A percentile compares a stretch with the other conserved stretches of the same genome.
phyloP scores from a whole-genome alignment of 2,797 vertebrate species.

The Acropternis orthonyx region DNA sequence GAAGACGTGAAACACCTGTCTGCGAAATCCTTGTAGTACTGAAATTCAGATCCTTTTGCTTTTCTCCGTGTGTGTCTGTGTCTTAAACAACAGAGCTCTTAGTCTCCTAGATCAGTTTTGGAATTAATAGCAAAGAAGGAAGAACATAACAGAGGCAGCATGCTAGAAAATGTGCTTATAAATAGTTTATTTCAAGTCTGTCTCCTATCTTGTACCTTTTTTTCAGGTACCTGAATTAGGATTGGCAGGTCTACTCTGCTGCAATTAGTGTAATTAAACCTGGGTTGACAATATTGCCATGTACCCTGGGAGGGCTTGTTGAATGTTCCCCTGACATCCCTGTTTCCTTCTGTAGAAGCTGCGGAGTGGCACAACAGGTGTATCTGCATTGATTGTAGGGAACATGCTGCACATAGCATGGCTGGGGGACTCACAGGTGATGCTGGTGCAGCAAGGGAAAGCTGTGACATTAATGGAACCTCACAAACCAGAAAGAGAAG shows the following conservation, averaged over 20 bases:
- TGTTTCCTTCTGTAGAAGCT: conserved; percentile 78
- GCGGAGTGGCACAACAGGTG: conserved; percentile 89
- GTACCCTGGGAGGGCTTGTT: background rate
- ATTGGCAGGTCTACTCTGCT: background rate
- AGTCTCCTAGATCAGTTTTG: background rate
- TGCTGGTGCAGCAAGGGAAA: conserved; percentile 85
- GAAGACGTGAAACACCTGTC: background rate
- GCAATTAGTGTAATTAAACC: background rate
- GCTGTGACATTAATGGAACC: conserved; percentile 89
- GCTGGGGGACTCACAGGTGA: conserved; percentile 93
- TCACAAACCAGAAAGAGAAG: conserved; percentile 94
- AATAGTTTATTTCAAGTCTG: background rate
- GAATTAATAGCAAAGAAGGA: background rate
- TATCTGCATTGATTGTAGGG: conserved; percentile 83
- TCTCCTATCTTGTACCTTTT: background rate
- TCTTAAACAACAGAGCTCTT: background rate
- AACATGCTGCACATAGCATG: conserved; percentile 85
- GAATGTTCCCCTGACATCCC: background rate
- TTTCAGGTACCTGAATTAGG: background rate
- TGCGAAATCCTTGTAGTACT: background rate
- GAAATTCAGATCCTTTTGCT: background rate
- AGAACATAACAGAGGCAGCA: background rate
- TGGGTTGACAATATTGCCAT: background rate
- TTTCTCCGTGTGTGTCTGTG: background rate
- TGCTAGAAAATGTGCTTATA: background rate